Evolutionary conservation across 2,113 vertebrate genomes (phyloP).

Genomic region (Nestor notabilis): DNA sequence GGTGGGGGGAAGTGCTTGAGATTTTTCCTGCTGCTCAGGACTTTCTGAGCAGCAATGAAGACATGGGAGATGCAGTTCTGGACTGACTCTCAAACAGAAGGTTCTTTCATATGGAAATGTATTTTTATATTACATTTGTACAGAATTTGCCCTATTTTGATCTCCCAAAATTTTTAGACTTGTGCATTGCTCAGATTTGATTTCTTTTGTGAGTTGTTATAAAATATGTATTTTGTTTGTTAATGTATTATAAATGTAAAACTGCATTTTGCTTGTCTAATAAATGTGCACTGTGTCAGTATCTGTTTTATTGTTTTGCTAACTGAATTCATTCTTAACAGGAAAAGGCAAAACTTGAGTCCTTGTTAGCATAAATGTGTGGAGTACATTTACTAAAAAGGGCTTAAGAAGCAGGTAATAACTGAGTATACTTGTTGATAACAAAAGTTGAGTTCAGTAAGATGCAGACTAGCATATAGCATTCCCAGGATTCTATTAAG

Average conservation of each 20-base stretch:
- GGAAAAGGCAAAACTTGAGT: background rate
- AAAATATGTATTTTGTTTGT: constrained; percentile 14
- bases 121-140: constrained; percentile 65
- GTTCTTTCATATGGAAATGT: constrained; percentile 55
- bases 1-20: background rate
- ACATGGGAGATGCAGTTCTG: background rate
- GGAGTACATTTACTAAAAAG: background rate
- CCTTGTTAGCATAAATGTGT: background rate
- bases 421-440: background rate
- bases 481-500: background rate
- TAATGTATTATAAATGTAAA: constrained; percentile 32
- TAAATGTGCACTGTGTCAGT: constrained; percentile 29
- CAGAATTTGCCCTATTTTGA: constrained; percentile 55
- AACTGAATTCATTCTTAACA: background rate
- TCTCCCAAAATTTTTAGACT: constrained; percentile 35
- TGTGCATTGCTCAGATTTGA: background rate
- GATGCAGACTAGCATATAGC: background rate
- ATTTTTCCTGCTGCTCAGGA: background rate
- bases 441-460: background rate
- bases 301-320: background rate
- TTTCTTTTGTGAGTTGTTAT: constrained; percentile 10
- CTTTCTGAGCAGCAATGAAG: background rate
- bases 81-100: constrained; percentile 3
- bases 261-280: constrained; percentile 28
- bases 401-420: background rate